Base-by-base conservation (phyloP, 2,113 vertebrate genomes). In the Brachyhypopomus occidentalis region DNA sequence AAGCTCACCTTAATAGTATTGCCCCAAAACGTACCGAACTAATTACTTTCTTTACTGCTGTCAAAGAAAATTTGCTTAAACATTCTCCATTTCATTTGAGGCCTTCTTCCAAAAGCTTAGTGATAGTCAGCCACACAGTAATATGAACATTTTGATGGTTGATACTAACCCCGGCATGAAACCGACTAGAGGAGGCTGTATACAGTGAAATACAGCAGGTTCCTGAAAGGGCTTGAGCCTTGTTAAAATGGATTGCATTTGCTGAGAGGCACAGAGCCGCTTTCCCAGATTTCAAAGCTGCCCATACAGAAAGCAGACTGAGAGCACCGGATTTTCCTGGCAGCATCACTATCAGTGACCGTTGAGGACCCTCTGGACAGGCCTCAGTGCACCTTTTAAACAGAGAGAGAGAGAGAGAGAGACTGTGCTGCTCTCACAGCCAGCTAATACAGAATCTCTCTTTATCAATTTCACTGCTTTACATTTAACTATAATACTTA, bases 271-370 rank as follows among this genome's bases (percentile, higher is more conserved):
- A 5, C 27, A 36, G 64, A 67, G 64, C 64, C 16, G 30, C 64
- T 67, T 67, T 67, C 30, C 64, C 64, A 56, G 38, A 58, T 67
- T 56, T 78, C 64, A 78, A 70, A 78, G 66, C 30, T 20, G 16
- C 55, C 48, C 14, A 38, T 22, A 70, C 38, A 38, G 66, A 41
- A 70, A 38, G 36, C 66, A 70, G 19, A 12, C 66, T 38, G 34
- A 70, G 17, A 70, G 66, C n/a, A 38, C 66, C 30, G 64, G 64
- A 67, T 67, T 67, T 38, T 67, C 30, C 64, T 36, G 27, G 64
- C 27, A 66, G 63, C 63, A 20, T 36, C 64, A 41, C 34, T 70
- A 38, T 41, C 66, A 70, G 34, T 16, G 66, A 20, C 36, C 66
- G 41, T 19, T 41, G 66, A 20, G 66, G 34, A 67, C 34, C 34